A percentile compares a stretch with the other conserved stretches of the same genome.
Conservation (phyloP, 1,140 invertebrate genomes). For the Steinernema khuongi region DNA sequence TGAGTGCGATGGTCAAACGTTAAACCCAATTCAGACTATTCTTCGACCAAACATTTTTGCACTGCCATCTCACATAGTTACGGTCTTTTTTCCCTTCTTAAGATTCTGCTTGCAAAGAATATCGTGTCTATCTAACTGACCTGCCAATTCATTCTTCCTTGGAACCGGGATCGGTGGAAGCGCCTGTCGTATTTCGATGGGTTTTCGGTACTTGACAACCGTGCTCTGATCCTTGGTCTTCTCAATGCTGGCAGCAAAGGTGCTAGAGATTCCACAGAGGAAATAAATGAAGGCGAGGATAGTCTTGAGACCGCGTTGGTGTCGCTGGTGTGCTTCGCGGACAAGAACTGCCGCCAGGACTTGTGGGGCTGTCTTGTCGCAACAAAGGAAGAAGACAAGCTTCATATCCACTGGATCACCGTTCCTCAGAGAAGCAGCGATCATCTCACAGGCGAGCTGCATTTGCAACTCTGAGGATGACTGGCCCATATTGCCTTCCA, state of each 20-base stretch:
- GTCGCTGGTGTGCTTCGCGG: neutral
- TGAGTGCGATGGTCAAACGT: conserved; percentile 31
- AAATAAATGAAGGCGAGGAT: neutral
- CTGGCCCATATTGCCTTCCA: neutral
- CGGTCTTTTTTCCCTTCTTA: too few relatives aligned
- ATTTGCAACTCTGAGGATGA: neutral
- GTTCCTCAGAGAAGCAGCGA: neutral
- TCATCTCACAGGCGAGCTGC: neutral
- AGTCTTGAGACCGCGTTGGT: neutral
- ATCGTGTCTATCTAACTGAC: too few relatives aligned
- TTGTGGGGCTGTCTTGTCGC: neutral
- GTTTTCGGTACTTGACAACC: neutral
- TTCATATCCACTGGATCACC: neutral
- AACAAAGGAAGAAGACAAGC: neutral
- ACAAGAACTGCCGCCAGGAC: neutral
- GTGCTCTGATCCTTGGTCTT: neutral
- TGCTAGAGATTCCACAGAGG: neutral
- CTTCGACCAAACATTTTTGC: conserved; percentile 32
- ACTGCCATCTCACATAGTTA: too few relatives aligned
- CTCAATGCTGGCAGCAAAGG: neutral
- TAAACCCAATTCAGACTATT: conserved; percentile 39
- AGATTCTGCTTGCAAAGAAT: too few relatives aligned
- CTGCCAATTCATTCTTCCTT: neutral
- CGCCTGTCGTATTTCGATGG: neutral
- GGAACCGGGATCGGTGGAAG: neutral